Evolutionary conservation across 1,140 invertebrate genomes (phyloP).

Genomic region (Drosophila parvula): DNA sequence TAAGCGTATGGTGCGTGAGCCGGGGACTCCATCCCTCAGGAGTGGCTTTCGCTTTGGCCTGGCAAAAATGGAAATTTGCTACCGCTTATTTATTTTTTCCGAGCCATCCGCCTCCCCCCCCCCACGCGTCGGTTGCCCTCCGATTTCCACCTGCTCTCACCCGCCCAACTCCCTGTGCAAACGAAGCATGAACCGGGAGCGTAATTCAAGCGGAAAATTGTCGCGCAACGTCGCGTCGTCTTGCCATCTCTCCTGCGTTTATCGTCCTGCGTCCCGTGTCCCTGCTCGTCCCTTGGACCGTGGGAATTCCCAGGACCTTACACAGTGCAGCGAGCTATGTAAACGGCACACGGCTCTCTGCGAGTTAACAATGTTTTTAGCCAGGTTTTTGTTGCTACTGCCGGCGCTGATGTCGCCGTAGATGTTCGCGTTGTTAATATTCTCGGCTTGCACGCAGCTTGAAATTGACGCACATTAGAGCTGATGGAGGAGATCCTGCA

Average conservation of each 20-base stretch:
- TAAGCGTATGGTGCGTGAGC: constrained; percentile 44
- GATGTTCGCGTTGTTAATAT: constrained; percentile 74
- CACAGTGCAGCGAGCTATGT: constrained; percentile 57
- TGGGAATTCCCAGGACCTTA: constrained; percentile 29
- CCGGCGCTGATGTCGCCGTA: constrained; percentile 24
- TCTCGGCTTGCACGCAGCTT: constrained; percentile 50
- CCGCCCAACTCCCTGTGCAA: constrained; percentile 56
- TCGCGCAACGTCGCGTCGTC: constrained; percentile 79
- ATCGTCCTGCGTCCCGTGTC: constrained; percentile 34
- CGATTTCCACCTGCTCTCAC: constrained; percentile 15
- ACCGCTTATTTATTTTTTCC: constrained; percentile 79
- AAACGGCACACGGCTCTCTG: constrained; percentile 64
- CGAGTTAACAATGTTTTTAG: constrained; percentile 67
- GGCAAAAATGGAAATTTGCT: constrained; percentile 79
- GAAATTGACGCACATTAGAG: constrained; percentile 70
- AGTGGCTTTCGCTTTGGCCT: constrained; percentile 63
- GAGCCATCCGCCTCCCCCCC: constrained; percentile 6
- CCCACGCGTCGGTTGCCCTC: background rate
- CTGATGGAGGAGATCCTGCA: constrained; percentile 11
- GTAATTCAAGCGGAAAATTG: constrained; percentile 83
- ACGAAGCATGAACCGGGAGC: constrained; percentile 81
- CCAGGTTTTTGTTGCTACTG: constrained; percentile 33
- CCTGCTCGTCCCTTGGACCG: constrained; percentile 8
- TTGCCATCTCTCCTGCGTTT: constrained; percentile 56
- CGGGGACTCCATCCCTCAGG: constrained; percentile 13